Percentiles rank a stretch among this genome's conserved stretches.
These are phyloP conservation scores for Hyppa rectilinea DNA, from an alignment of 2,888 invertebrate species.

Conservation along the genomic window DNA sequence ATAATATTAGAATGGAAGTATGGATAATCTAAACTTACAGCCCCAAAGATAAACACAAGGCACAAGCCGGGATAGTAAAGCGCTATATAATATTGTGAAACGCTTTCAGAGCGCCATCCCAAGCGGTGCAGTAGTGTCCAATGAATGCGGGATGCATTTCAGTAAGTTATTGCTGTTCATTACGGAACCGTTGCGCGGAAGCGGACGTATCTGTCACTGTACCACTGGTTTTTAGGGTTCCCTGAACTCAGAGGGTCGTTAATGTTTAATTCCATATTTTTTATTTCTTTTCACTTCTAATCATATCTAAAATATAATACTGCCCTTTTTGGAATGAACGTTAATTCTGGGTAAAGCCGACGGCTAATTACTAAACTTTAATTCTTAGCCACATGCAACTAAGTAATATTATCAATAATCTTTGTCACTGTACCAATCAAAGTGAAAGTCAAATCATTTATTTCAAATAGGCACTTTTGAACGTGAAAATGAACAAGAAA, in stretches of 20 bases:
- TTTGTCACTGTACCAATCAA: too few relatives aligned
- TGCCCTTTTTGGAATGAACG: not conserved
- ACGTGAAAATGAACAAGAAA: too few relatives aligned
- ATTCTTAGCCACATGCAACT: not conserved
- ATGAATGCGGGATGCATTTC: slow-evolving; percentile 35
- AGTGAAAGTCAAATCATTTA: too few relatives aligned
- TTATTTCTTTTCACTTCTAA: not conserved
- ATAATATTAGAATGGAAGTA: too few relatives aligned
- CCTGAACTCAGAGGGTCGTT: not conserved
- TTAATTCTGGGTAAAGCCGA: not conserved
- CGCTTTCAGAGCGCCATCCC: not conserved
- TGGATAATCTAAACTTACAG: too few relatives aligned
- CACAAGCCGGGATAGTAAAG: too few relatives aligned
- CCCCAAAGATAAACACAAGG: too few relatives aligned
- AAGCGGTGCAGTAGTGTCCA: slow-evolving; percentile 16
- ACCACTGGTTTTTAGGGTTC: slow-evolving; percentile 30
- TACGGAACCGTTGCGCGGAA: slow-evolving; percentile 40
- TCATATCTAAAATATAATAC: not conserved
- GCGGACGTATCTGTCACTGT: slow-evolving; percentile 12
- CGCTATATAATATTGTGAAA: not conserved
- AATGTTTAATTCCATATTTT: slow-evolving; percentile 10
- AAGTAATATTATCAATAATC: not conserved
- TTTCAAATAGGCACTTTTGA: too few relatives aligned
- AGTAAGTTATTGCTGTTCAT: slow-evolving; percentile 30
- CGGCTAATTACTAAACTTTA: not conserved